Conservation (phyloP, 2,888 invertebrate species). For the Acleris emargana region DNA sequence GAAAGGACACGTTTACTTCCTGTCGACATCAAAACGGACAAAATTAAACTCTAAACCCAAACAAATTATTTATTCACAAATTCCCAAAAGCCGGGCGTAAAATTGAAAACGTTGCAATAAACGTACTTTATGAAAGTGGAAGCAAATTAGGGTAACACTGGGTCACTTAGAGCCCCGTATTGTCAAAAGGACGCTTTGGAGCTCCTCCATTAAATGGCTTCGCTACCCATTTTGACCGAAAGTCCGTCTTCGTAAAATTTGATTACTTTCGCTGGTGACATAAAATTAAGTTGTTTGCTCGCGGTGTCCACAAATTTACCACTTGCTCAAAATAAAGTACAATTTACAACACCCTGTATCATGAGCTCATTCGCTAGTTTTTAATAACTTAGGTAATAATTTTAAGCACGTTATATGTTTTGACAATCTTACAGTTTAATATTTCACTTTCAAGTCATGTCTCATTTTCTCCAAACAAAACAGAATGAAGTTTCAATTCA, state of each 20-base stretch:
- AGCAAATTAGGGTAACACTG: constrained; percentile 44
- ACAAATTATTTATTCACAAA: constrained; percentile 3
- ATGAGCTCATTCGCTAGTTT: too few species aligned
- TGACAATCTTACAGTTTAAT: too few species aligned
- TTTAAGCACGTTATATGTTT: too few species aligned
- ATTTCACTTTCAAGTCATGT: too few species aligned
- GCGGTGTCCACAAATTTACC: too few species aligned
- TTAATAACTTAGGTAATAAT: too few species aligned
- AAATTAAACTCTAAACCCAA: constrained; percentile 4
- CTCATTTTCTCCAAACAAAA: too few species aligned
- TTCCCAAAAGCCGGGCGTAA: constrained; percentile 6
- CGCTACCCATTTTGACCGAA: constrained; percentile 25
- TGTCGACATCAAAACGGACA: too few species aligned
- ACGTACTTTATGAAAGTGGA: constrained; percentile 38
- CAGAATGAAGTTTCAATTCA: too few species aligned
- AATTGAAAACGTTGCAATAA: constrained; percentile 17
- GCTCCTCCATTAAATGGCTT: constrained; percentile 35
- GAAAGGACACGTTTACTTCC: too few species aligned
- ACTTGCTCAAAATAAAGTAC: too few species aligned
- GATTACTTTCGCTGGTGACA: constrained; percentile 16
- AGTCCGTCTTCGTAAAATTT: constrained; percentile 24
- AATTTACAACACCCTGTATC: too few species aligned
- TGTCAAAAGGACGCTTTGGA: constrained; percentile 42
- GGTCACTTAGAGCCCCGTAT: constrained; percentile 45
- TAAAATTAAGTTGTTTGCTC: constrained; percentile 9